Base-by-base conservation (phyloP, 2,113 vertebrate genomes). In the Nannospalax galili region DNA sequence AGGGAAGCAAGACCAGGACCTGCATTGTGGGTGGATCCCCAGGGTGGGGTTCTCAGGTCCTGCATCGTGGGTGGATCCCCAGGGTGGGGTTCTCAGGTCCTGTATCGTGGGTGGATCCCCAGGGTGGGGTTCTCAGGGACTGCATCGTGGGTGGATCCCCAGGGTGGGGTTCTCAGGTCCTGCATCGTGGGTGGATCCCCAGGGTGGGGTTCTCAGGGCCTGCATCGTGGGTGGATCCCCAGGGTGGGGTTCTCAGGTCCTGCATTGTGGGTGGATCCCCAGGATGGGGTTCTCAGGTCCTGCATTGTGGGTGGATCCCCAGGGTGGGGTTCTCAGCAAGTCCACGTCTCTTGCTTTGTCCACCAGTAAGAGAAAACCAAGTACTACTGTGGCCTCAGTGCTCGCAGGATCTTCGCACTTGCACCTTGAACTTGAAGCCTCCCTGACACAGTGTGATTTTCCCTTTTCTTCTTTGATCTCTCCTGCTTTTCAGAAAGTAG, bases 331-430 rank as follows among this genome's bases (percentile, higher is more conserved):
- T n/a, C 80, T 24, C 35, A 9, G 8, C 32, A 65, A 5, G 60
- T n/a, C 14, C 22, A 20, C 74, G 52, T 42, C 65, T 2, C 7
- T 7, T 3, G 7, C 16, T 45, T 16, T 35, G 28, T 37, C 52
- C 58, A 14, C 0, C 16, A 1, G 3, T 5, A 12, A 4, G 7
- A 80, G 9, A 58, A 58, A n/a, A 35, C 1, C 26, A 6, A n/a
- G 3, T 1, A 30, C 1, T 40, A 35, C 62, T 26, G 16, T 10
- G 45, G 42, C 26, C 8, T 1, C 37, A 2, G 6, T 2, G 24
- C 14, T 73, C n/a, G 0, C 22, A 79, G 17, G 45, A n/a, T 16
- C 26, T 70, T 30, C 17, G 14, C 1, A n/a, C 32, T 78, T 64
- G 40, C n/a, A 7, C 2, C 40, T 77, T 30, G 24, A 64, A 64